These are phyloP conservation scores for Phrynocephalus forsythii DNA, from an alignment of 2,797 vertebrate genomes.

Conservation along the genomic window DNA sequence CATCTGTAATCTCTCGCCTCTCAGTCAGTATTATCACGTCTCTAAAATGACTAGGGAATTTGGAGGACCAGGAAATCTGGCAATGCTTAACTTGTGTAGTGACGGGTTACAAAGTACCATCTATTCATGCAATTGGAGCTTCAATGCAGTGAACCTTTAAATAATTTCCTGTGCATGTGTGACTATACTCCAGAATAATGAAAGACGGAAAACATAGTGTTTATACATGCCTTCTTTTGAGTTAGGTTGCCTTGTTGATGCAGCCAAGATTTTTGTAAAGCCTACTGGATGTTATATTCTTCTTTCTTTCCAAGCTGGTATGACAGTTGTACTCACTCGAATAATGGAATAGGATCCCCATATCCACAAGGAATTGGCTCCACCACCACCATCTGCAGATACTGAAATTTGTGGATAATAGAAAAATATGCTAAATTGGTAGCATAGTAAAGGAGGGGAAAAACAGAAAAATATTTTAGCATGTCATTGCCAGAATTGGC, in stretches of 20 bases:
- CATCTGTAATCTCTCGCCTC: background rate
- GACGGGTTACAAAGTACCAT: background rate
- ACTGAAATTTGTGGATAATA: too few species aligned
- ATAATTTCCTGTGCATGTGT: background rate
- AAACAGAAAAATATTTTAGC: too few species aligned
- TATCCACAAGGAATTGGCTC: too few species aligned
- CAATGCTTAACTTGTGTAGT: background rate
- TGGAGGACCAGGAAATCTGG: background rate
- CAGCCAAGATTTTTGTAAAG: background rate
- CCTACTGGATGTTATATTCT: background rate
- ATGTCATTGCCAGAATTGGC: too few species aligned
- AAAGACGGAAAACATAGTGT: background rate
- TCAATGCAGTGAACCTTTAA: background rate
- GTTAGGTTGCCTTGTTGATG: background rate
- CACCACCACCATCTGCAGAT: too few species aligned
- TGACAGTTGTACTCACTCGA: background rate
- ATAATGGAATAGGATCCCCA: background rate
- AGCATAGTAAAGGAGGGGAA: too few species aligned
- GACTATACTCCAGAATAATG: slow-evolving; percentile 2
- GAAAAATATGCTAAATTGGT: too few species aligned
- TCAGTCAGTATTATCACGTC: background rate
- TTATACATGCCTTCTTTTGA: background rate
- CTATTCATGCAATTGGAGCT: slow-evolving; percentile 4
- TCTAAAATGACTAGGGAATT: background rate
- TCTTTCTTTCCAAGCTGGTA: background rate